Conservation (phyloP, 2,797 vertebrate genomes). For the Alouatta caraya region DNA sequence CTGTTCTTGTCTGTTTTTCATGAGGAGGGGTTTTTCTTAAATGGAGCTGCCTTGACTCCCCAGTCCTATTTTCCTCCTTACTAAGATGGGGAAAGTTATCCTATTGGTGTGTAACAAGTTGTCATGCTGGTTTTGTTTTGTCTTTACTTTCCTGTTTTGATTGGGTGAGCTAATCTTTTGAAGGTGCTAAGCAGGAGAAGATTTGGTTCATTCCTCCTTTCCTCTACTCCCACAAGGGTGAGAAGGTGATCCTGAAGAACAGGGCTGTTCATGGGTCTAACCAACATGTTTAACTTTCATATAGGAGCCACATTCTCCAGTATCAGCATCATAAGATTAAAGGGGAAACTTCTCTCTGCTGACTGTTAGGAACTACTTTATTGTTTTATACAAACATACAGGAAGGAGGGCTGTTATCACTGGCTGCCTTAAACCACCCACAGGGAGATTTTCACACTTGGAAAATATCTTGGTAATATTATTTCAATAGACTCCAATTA, state of each 20-base stretch:
- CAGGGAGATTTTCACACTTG: background rate
- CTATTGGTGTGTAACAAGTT: background rate
- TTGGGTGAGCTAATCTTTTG: background rate
- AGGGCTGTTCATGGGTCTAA: background rate
- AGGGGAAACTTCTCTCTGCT: background rate
- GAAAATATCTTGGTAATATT: background rate
- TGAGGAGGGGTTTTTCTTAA: background rate
- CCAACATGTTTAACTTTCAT: background rate
- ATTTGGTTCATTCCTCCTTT: background rate
- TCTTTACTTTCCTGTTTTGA: background rate
- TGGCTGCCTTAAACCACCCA: background rate
- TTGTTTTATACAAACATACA: background rate
- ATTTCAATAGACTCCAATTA: background rate
- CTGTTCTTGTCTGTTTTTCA: background rate
- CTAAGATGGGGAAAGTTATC: background rate
- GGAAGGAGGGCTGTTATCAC: background rate
- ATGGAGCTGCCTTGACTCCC: background rate
- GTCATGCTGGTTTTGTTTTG: background rate
- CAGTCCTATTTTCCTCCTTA: background rate
- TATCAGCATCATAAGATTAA: background rate
- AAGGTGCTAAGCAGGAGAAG: background rate
- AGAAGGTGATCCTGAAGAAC: background rate
- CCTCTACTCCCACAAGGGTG: background rate
- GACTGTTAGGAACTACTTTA: background rate
- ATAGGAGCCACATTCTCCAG: background rate